These are phyloP conservation scores for Tethya wilhelma DNA, from an alignment of 37 sponge, comb jelly and placozoan species.

Conservation along the genomic window DNA sequence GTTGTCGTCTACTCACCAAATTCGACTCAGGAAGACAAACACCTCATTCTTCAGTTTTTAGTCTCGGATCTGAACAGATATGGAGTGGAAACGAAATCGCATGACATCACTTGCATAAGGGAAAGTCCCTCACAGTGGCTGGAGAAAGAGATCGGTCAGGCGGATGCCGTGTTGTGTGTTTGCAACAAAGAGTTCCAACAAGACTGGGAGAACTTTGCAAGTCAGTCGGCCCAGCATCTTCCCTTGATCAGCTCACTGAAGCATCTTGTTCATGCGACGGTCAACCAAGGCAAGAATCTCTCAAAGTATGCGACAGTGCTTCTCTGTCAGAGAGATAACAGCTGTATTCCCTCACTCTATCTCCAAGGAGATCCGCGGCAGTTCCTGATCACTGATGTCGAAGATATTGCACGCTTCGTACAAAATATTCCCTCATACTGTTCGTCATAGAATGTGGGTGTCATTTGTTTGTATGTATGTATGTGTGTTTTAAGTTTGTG, in stretches of 20 bases:
- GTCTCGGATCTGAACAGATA: not conserved
- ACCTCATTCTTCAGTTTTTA: conserved; percentile 17
- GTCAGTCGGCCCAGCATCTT: not conserved
- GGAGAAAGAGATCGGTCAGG: conserved; percentile 9
- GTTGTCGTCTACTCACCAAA: conserved; percentile 41
- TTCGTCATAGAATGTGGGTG: too few relatives aligned
- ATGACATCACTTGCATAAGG: conserved; percentile 4
- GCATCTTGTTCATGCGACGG: not conserved
- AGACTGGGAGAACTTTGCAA: conserved; percentile 14
- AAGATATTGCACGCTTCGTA: conserved; percentile 31
- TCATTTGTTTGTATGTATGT: too few relatives aligned
- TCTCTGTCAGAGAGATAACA: not conserved
- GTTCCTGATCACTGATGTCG: conserved; percentile 17
- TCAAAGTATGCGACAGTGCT: conserved; percentile 6
- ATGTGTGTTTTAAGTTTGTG: too few relatives aligned
- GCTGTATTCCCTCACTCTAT: conserved; percentile 15
- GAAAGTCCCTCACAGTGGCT: conserved; percentile 24
- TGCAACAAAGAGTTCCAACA: conserved; percentile 39
- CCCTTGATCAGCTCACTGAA: not conserved
- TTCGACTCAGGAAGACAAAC: conserved; percentile 5
- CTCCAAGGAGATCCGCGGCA: conserved; percentile 13
- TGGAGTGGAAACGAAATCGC: not conserved
- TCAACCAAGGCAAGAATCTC: not conserved
- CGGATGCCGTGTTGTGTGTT: conserved; percentile 29
- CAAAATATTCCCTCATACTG: conserved; percentile 16